Conservation (phyloP, 2,888 invertebrate species). For the Invenusta paracnida region DNA sequence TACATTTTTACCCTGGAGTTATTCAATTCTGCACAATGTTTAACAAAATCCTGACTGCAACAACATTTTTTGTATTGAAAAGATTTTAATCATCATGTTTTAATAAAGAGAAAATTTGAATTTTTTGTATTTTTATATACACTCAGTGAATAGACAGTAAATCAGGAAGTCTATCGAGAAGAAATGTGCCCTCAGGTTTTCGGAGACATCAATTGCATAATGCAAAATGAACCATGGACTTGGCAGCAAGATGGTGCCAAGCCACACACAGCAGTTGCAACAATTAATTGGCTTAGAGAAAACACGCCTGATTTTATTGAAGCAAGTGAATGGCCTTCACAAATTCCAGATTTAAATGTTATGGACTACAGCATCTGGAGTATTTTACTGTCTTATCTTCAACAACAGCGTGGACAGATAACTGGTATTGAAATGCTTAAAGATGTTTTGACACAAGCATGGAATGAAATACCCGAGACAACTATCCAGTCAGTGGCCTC, state of each 20-base stretch:
- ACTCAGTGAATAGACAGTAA: background rate
- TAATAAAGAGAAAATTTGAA: too few relatives aligned
- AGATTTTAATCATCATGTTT: too few relatives aligned
- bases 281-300: conserved; percentile 25
- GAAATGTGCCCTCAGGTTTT: conserved; percentile 26
- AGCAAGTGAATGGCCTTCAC: conserved; percentile 2
- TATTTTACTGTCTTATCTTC: conserved; percentile 24
- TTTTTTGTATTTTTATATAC: too few relatives aligned
- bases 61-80: too few relatives aligned
- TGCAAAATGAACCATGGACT: conserved; percentile 7
- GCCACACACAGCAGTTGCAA: background rate
- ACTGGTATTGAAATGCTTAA: conserved; percentile 30
- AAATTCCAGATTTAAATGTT: conserved; percentile 9
- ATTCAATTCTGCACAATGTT: too few relatives aligned
- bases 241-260: conserved; percentile 21
- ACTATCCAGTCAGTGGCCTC: conserved; percentile 17
- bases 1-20: too few relatives aligned
- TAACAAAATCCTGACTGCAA: too few relatives aligned
- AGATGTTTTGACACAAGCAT: conserved; percentile 6
- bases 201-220: conserved; percentile 1
- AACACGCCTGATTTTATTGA: conserved; percentile 15
- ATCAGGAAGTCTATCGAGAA: conserved; percentile 5
- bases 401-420: conserved; percentile 29
- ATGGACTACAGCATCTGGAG: conserved; percentile 19
- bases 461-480: conserved; percentile 31